A percentile compares a stretch with the other conserved stretches of the same genome.
Conservation (phyloP, 2,888 invertebrate species). For the Idaea biselata region DNA sequence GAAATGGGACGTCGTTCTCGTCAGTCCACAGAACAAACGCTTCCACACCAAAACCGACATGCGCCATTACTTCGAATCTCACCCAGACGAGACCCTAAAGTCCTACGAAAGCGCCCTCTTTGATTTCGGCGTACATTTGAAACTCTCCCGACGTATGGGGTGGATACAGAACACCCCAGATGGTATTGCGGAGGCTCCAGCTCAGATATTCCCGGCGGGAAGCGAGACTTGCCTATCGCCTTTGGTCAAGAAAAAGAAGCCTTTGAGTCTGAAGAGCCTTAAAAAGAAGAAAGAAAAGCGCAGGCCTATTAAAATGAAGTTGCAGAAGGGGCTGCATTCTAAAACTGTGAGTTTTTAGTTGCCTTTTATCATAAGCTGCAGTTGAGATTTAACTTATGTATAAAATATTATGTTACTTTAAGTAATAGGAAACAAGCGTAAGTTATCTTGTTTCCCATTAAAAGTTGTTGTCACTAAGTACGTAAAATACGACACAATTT, state of each 20-base stretch:
- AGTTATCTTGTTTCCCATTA: no score
- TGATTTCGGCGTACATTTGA: conserved; percentile 72
- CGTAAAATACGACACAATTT: no score
- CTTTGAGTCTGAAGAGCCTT: conserved; percentile 39
- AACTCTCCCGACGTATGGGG: conserved; percentile 66
- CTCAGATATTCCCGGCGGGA: conserved; percentile 36
- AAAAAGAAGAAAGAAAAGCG: conserved; percentile 31
- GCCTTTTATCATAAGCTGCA: neutral
- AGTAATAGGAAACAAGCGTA: no score
- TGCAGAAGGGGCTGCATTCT: conserved; percentile 22
- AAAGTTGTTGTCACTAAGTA: no score
- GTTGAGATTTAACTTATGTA: neutral
- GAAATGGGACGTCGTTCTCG: conserved; percentile 90
- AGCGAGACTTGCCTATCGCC: conserved; percentile 41
- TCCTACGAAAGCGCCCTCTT: conserved; percentile 52
- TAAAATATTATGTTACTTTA: neutral
- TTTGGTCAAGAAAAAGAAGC: conserved; percentile 46
- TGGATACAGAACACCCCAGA: conserved; percentile 56
- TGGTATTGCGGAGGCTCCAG: conserved; percentile 36
- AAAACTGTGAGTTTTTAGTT: conserved; percentile 17
- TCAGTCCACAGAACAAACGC: conserved; percentile 71
- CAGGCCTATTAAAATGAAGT: conserved; percentile 30
- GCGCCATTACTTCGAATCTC: conserved; percentile 55
- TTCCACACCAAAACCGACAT: conserved; percentile 72
- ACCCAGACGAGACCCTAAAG: conserved; percentile 36